phyloP scores from a whole-genome alignment of 2,888 invertebrate species.

The Tetramorium bicarinatum region DNA sequence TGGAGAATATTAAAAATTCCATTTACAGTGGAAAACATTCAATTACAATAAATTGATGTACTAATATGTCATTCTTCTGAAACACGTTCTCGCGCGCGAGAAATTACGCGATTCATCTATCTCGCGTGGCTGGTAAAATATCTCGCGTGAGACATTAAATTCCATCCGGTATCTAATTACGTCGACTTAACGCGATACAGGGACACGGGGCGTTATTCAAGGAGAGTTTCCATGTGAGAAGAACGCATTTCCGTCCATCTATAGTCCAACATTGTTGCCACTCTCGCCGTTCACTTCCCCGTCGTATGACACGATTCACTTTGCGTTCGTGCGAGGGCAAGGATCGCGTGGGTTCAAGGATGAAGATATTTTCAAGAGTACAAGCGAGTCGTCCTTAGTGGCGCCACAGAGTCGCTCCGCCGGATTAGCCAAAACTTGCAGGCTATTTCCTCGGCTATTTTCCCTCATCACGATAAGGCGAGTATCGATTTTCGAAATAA shows the following conservation, averaged over 20 bases:
- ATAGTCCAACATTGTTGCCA: conserved; percentile 17
- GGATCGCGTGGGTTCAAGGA: conserved; percentile 19
- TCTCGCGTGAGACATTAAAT: conserved; percentile 25
- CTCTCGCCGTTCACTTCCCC: neutral
- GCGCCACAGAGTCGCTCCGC: neutral
- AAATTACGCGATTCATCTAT: neutral
- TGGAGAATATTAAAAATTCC: neutral
- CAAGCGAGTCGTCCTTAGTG: neutral
- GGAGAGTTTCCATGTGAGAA: neutral
- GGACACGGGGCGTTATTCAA: neutral
- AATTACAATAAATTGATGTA: neutral
- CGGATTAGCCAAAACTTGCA: neutral
- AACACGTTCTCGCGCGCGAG: neutral
- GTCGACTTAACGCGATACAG: neutral
- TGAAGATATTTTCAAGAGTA: conserved; percentile 20
- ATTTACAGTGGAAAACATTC: neutral
- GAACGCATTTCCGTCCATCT: neutral
- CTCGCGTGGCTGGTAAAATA: conserved; percentile 3
- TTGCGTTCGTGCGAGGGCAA: conserved; percentile 11
- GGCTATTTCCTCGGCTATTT: neutral
- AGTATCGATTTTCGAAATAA: neutral
- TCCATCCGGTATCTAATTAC: conserved; percentile 18
- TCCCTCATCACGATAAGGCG: neutral
- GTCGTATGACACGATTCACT: conserved; percentile 12
- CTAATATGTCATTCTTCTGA: neutral